These are phyloP conservation scores for Panonychus citri DNA, from an alignment of 1,140 invertebrate genomes.

Conservation along the genomic window DNA sequence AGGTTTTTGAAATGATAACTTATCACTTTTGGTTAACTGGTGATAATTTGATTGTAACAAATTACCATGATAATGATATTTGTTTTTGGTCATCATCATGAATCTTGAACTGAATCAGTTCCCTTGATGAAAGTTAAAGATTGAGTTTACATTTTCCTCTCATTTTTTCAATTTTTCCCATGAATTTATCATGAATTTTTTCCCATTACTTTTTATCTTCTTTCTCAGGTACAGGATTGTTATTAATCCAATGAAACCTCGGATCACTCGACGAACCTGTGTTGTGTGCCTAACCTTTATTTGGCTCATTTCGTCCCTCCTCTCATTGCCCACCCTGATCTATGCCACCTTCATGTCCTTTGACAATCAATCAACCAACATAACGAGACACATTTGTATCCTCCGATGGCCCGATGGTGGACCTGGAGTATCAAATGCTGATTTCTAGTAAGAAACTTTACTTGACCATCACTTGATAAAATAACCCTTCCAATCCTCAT, in stretches of 20 bases:
- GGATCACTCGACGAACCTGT: slow-evolving; percentile 48
- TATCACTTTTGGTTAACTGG: too few relatives aligned
- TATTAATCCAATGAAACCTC: slow-evolving; percentile 55
- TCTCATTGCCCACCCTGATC: slow-evolving; percentile 59
- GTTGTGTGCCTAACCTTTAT: slow-evolving; percentile 44
- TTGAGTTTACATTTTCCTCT: not conserved
- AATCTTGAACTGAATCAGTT: too few relatives aligned
- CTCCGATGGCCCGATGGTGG: slow-evolving; percentile 8
- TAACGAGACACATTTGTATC: not conserved
- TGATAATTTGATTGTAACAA: too few relatives aligned
- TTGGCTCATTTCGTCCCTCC: slow-evolving; percentile 46
- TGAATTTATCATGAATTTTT: not conserved
- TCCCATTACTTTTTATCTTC: not conserved
- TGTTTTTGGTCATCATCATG: too few relatives aligned
- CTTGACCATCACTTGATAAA: not conserved
- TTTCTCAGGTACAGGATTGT: slow-evolving; percentile 50
- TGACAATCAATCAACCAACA: slow-evolving; percentile 33
- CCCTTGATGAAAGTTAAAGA: not conserved
- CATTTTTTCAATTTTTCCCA: not conserved
- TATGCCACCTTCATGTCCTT: slow-evolving; percentile 39
- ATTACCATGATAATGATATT: too few relatives aligned
- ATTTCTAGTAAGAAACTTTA: not conserved
- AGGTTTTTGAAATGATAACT: too few relatives aligned
- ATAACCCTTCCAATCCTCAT: not conserved
- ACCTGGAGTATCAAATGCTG: not conserved